A percentile compares a stretch with the other conserved stretches of the same genome.
phyloP scores from a whole-genome alignment of 2,113 vertebrate species.

The Lanius ludovicianus region DNA sequence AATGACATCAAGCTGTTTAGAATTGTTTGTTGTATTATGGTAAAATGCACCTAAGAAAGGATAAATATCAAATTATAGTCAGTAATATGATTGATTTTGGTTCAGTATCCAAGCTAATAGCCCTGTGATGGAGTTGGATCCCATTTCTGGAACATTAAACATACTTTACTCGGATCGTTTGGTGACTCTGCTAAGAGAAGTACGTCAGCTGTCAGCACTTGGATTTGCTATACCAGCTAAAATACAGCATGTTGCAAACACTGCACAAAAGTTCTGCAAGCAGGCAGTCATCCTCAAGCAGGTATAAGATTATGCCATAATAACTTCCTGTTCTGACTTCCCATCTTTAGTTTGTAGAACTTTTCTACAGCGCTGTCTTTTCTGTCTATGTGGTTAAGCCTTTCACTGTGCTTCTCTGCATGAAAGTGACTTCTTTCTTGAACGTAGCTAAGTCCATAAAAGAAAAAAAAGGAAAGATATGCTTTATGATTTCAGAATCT shows the following conservation, averaged over 20 bases:
- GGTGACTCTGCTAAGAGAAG: constrained; percentile 89
- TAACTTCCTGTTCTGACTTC: not conserved
- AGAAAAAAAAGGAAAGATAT: not conserved
- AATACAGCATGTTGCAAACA: constrained; percentile 86
- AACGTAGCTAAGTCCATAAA: not conserved
- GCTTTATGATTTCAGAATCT: not conserved
- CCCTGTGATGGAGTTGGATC: constrained; percentile 93
- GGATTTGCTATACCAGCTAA: constrained; percentile 90
- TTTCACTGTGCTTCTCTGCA: not conserved
- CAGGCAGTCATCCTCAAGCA: constrained; percentile 96
- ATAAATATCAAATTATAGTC: not conserved
- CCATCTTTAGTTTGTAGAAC: not conserved
- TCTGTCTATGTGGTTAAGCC: not conserved
- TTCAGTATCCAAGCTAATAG: constrained; percentile 88
- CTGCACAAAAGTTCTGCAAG: constrained; percentile 92
- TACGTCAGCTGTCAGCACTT: constrained; percentile 90
- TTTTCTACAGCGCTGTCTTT: not conserved
- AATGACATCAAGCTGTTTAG: not conserved
- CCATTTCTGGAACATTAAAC: constrained; percentile 84
- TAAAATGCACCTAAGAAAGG: not conserved
- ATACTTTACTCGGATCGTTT: constrained; percentile 94
- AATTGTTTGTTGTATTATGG: not conserved
- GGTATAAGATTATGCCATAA: constrained; percentile 47
- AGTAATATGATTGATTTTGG: constrained; percentile 2
- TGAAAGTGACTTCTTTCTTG: not conserved